Base-by-base conservation (phyloP, 1,140 invertebrate genomes). In the Ephestia elutella region DNA sequence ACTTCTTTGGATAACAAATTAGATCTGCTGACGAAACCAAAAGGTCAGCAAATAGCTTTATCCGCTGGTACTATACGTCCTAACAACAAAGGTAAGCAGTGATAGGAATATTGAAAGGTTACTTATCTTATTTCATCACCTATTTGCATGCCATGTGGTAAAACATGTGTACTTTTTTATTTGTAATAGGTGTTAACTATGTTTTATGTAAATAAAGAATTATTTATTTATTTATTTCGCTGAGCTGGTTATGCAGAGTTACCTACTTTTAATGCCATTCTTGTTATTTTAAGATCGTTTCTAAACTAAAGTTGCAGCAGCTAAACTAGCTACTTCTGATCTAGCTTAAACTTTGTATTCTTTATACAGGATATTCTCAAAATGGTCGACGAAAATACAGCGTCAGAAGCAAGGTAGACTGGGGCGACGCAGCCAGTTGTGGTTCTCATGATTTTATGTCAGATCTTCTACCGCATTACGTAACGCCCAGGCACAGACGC, bases 381-480 rank as follows among this genome's bases (percentile, higher is more conserved):
- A 78, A 78, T 50, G 68, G 76, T 20, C 65, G 79, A 21, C 63
- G 78, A 57, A 80, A 71, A 60, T 73, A 70, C 48, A 73, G 66
- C 21, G 62, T 50, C 0, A 67, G 60, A 19, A 66, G 54, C 25
- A 76, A 80, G 56, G 25, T 82, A 15, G 80, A 85, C 53, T 84
- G 71, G 75, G 80, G 68, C 5, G 81, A 86, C 54, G 60, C 74
- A 2, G 32, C 70, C 5, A 71, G 59, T 18, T 70, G 54, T 2
- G 59, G 54, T 11, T 66, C 66, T 7, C 82, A 85, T 44, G 82
- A 88, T 55, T 88, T 88, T 48, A 66, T 88, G 19, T 74, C 80
- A 2, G 86, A 88, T 44, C 73, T 88, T 3, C 60, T 88, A 18
- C 86, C 83, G 5, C 83, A 88, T 57, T 88, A 88, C 57, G 83